These are phyloP conservation scores for Oscheius sp. DNA, from an alignment of 1,140 invertebrate genomes.

Conservation along the genomic window DNA sequence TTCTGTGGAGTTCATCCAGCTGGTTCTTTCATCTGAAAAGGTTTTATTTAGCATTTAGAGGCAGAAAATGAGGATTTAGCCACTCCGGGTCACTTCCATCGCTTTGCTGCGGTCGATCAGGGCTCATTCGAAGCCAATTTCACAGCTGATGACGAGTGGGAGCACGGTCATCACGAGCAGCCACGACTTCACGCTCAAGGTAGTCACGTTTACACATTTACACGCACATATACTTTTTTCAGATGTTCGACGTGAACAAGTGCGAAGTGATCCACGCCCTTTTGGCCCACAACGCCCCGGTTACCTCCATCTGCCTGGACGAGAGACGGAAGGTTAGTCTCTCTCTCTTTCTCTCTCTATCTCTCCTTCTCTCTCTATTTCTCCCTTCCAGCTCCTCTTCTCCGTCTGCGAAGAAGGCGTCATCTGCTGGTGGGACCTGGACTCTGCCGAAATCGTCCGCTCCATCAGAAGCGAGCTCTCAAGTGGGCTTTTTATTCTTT, in stretches of 20 bases:
- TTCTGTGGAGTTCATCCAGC: slow-evolving; percentile 15
- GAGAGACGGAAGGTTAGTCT: slow-evolving; percentile 27
- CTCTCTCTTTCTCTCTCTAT: background rate
- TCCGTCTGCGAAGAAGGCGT: slow-evolving; percentile 44
- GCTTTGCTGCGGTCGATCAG: slow-evolving; percentile 21
- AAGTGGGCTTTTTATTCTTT: background rate
- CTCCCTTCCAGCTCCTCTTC: slow-evolving; percentile 40
- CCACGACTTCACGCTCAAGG: slow-evolving; percentile 20
- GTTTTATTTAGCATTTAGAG: no score
- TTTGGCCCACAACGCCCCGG: slow-evolving; percentile 44
- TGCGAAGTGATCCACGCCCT: slow-evolving; percentile 30
- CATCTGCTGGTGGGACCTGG: slow-evolving; percentile 47
- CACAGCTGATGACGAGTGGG: background rate
- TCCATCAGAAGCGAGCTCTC: background rate
- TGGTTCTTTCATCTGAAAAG: slow-evolving; percentile 8
- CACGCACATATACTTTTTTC: slow-evolving; percentile 10
- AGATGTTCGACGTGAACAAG: slow-evolving; percentile 34
- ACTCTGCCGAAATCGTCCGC: slow-evolving; percentile 19
- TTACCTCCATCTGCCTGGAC: slow-evolving; percentile 35
- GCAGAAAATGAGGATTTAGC: background rate
- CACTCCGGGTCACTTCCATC: slow-evolving; percentile 12
- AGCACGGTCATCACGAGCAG: slow-evolving; percentile 7
- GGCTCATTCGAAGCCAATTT: slow-evolving; percentile 33
- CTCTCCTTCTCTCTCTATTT: no score
- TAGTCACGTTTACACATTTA: slow-evolving; percentile 25